These are phyloP conservation scores for Pangasius mekongensis DNA, from an alignment of 2,797 vertebrate species.

Conservation along the genomic window DNA sequence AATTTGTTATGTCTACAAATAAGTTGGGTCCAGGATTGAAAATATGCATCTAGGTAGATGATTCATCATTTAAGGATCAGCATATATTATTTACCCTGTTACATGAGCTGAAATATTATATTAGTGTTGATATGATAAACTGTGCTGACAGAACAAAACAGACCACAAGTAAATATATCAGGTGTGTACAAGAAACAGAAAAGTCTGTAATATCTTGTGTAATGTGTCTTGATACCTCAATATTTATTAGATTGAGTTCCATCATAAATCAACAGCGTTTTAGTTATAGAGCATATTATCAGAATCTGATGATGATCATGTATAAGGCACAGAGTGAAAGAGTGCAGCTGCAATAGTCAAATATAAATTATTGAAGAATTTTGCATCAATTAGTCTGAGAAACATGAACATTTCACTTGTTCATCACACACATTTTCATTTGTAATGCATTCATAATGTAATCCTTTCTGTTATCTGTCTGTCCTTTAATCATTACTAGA, in stretches of 20 bases:
- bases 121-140: neutral
- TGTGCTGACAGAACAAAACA: neutral
- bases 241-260: neutral
- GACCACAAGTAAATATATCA: neutral
- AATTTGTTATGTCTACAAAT: neutral
- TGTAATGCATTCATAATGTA: neutral
- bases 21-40: neutral
- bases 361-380: neutral
- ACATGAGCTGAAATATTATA: neutral
- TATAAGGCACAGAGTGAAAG: neutral
- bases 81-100: neutral
- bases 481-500: neutral
- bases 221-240: neutral
- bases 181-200: neutral
- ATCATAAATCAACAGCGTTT: neutral
- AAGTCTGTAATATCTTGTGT: no score
- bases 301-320: neutral
- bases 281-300: neutral
- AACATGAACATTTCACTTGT: neutral
- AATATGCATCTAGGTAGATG: neutral
- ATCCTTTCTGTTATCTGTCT: neutral
- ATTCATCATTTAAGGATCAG: neutral
- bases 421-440: neutral
- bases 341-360: neutral
- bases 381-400: neutral